Conservation (phyloP, 2,113 vertebrate species). For the Chaetodon auriga region DNA sequence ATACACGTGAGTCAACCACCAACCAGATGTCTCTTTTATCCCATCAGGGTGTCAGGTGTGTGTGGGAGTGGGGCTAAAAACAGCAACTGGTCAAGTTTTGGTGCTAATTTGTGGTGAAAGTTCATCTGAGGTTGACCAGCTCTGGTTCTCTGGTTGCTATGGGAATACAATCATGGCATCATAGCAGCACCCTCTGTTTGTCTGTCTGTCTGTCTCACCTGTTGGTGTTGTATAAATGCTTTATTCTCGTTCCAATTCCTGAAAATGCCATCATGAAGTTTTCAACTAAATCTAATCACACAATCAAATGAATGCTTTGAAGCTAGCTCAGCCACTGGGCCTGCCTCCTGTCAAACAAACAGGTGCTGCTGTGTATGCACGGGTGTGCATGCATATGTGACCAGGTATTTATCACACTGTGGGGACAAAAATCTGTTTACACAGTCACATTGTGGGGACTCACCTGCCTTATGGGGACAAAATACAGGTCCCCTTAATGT, state of each 20-base stretch:
- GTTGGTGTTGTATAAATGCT: not conserved
- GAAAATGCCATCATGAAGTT: not conserved
- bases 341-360: not conserved
- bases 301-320: constrained; percentile 20
- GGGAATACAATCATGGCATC: not conserved
- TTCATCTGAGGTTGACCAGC: not conserved
- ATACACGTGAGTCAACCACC: constrained; percentile 28
- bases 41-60: constrained; percentile 1
- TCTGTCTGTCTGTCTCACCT: not conserved
- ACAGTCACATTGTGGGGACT: too few species aligned
- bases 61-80: not conserved
- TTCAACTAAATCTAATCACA: constrained; percentile 18
- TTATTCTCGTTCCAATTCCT: too few species aligned
- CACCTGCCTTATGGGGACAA: too few species aligned
- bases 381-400: constrained; percentile 1
- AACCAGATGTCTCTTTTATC: constrained; percentile 8
- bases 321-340: not conserved
- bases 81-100: not conserved
- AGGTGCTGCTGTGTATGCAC: not conserved
- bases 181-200: not conserved
- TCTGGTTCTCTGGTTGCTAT: constrained; percentile 12
- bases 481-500: too few species aligned
- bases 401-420: too few species aligned
- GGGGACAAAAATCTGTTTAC: too few species aligned
- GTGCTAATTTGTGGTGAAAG: constrained; percentile 11